Evolutionary conservation across 2,113 vertebrate genomes (phyloP).

Genomic region (Xiphophorus hellerii): DNA sequence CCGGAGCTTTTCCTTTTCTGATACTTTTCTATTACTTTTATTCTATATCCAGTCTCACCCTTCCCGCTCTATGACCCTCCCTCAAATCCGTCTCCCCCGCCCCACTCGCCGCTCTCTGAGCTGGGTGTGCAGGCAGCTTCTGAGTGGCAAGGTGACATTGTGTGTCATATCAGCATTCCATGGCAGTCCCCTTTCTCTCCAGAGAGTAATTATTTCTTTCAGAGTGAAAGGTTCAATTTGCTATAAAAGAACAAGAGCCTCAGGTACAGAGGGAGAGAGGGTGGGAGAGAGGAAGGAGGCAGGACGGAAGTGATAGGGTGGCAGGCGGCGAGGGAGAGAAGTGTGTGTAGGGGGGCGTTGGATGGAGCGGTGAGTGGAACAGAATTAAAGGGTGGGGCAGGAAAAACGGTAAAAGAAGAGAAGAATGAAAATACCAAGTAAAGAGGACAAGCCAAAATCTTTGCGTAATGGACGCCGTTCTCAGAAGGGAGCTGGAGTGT

Average conservation of each 20-base stretch:
- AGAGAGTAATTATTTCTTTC: slow-evolving; percentile 91
- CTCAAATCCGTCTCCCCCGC: slow-evolving; percentile 3
- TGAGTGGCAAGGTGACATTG: slow-evolving; percentile 94
- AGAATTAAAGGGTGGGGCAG: slow-evolving; percentile 53
- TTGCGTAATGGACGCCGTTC: slow-evolving; percentile 71
- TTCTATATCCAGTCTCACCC: slow-evolving; percentile 53
- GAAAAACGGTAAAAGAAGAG: slow-evolving; percentile 24
- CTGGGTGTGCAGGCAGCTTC: slow-evolving; percentile 70
- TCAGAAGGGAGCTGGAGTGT: slow-evolving; percentile 46
- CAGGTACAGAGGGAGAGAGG: slow-evolving; percentile 74
- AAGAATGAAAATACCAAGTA: slow-evolving; percentile 38
- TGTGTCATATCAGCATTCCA: slow-evolving; percentile 87
- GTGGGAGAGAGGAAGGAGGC: slow-evolving; percentile 56
- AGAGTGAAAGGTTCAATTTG: slow-evolving; percentile 90
- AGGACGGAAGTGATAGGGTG: slow-evolving; percentile 69
- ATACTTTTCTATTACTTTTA: slow-evolving; percentile 59
- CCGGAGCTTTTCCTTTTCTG: slow-evolving; percentile 30
- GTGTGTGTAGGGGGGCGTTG: slow-evolving; percentile 45
- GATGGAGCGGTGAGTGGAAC: slow-evolving; percentile 43
- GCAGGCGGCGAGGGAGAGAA: slow-evolving; percentile 30
- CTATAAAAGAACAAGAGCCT: slow-evolving; percentile 86
- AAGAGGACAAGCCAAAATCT: slow-evolving; percentile 62
- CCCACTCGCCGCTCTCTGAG: slow-evolving; percentile 36
- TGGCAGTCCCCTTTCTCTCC: slow-evolving; percentile 83
- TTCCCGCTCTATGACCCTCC: slow-evolving; percentile 53